A percentile compares a stretch with the other conserved stretches of the same genome.
Conservation (phyloP, 1,140 invertebrate genomes). For the Andrena cerasifolii region DNA sequence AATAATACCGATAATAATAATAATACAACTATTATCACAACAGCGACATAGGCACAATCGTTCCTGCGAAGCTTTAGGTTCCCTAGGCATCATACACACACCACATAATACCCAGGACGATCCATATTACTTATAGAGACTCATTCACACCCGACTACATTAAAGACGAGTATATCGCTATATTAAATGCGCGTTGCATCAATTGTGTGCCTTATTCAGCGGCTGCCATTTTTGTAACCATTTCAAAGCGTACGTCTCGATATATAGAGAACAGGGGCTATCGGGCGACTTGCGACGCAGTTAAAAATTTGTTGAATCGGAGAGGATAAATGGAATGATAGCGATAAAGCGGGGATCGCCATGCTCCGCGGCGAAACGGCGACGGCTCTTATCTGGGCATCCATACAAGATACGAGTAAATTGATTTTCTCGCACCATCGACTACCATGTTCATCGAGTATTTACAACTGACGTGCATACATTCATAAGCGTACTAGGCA, state of each 20-base stretch:
- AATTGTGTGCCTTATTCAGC: constrained; percentile 82
- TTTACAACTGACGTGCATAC: constrained; percentile 53
- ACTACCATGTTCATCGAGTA: constrained; percentile 48
- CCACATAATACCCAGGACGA: constrained; percentile 59
- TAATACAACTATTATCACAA: constrained; percentile 59
- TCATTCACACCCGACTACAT: constrained; percentile 60
- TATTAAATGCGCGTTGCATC: constrained; percentile 80
- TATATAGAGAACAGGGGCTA: constrained; percentile 15
- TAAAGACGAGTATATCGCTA: constrained; percentile 73
- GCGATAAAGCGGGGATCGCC: neutral
- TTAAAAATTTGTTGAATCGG: constrained; percentile 29
- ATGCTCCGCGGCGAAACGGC: neutral
- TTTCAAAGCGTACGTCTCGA: constrained; percentile 68
- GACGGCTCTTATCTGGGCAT: constrained; percentile 60
- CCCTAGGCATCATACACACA: constrained; percentile 53
- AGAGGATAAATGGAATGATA: constrained; percentile 6
- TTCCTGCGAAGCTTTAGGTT: constrained; percentile 69
- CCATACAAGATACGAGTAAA: constrained; percentile 35
- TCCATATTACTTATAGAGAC: constrained; percentile 47
- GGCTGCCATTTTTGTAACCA: constrained; percentile 81
- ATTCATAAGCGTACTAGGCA: constrained; percentile 60
- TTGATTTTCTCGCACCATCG: constrained; percentile 57
- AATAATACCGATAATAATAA: constrained; percentile 44
- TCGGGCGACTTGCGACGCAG: constrained; percentile 12
- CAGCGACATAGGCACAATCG: constrained; percentile 68